Base-by-base conservation (phyloP, 2,888 invertebrate species). In the Operophtera brumata region DNA sequence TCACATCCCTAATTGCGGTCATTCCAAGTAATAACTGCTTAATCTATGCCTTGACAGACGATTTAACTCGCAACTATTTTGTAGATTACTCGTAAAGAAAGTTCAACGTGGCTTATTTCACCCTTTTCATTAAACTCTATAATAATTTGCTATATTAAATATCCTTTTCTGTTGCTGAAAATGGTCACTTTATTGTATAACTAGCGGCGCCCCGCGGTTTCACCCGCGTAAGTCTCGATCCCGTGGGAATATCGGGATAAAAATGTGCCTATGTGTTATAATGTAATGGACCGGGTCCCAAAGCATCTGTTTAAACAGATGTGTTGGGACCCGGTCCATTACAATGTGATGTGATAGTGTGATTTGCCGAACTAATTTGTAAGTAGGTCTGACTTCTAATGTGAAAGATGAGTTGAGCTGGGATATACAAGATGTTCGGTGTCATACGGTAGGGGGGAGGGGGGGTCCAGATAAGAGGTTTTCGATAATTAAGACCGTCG, bases 1-100 rank as follows among this genome's bases (percentile, higher is more conserved):
- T 50, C 42, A 58, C 48, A 48, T 42, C 51, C 47, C 43, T 61
- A 61, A 59, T 59, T 57, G 61, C 57, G 57, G 63, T 61, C 61
- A 61, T 64, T 61, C 52, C 42, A 54, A 49, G 49, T 55, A 61
- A 61, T 61, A 61, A 58, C 61, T 34, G 53, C 30, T 36, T 61
- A 59, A 61, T 61, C 57, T 58, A 58, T 56, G 50, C 58, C 49
- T 54, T 53, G 43, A 54, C 59, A 47, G 47, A 36, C 59, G 55
- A 61, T 64, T 61, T 54, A 61, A 57, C 59, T 13, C 12, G 42
- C 32, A 43, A 26, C 37, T 47, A 47, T 41, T 20, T 20, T 39
- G 30, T 7, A 47, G 47, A 53, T 47, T 42, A 53, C 43, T 32
- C 43, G 25, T 14, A 47, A 49, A 48, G 45, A 49, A 49, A 45